These are phyloP conservation scores for Brevipalpus yothersi DNA, from an alignment of 1,140 invertebrate genomes.

Conservation along the genomic window DNA sequence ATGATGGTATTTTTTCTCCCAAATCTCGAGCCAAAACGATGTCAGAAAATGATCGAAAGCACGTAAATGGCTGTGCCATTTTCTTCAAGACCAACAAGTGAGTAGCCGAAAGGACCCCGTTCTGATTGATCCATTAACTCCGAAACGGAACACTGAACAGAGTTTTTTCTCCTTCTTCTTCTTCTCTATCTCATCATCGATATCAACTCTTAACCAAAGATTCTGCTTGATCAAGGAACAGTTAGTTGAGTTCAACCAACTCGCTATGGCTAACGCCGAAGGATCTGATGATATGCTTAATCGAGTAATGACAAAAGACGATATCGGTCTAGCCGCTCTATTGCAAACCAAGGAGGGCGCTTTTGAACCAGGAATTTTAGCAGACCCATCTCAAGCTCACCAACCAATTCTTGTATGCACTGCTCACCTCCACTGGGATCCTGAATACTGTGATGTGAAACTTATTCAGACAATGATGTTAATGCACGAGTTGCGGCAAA, in stretches of 20 bases:
- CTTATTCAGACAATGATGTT: conserved; percentile 99
- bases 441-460: conserved; percentile 99
- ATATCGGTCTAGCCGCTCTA: conserved; percentile 84
- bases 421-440: conserved; percentile 99
- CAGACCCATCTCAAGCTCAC: conserved; percentile 29
- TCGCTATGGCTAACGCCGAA: conserved; percentile 93
- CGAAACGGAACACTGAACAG: no score
- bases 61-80: conserved; percentile 97
- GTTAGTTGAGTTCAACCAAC: conserved; percentile 86
- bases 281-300: conserved; percentile 96
- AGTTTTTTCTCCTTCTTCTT: neutral
- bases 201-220: conserved; percentile 26
- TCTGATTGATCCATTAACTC: neutral
- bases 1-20: conserved; percentile 93
- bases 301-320: conserved; percentile 97
- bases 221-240: conserved; percentile 84
- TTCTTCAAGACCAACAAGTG: conserved; percentile 86
- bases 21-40: conserved; percentile 97
- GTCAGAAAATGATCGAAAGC: conserved; percentile 82
- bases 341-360: conserved; percentile 77
- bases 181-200: conserved; percentile 10
- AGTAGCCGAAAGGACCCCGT: conserved; percentile 21
- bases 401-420: conserved; percentile 84
- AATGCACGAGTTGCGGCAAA: conserved; percentile 52
- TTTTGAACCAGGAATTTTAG: conserved; percentile 18